Conservation (phyloP, 2,797 vertebrate species). For the Oreochromis mossambicus region DNA sequence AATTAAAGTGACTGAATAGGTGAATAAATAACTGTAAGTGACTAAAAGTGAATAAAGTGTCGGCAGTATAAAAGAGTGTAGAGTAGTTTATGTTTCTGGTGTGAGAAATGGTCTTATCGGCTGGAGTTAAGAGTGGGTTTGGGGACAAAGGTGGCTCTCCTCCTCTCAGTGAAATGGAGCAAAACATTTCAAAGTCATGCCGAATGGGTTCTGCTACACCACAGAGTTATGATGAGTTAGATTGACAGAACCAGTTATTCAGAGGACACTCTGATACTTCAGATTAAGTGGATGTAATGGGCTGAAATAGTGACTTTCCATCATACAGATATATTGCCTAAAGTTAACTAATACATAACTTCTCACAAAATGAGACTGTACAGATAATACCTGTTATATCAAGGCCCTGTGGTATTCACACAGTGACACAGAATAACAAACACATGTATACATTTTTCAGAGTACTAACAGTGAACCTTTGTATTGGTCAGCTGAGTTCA, state of each 20-base stretch:
- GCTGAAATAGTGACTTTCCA: neutral
- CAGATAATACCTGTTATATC: neutral
- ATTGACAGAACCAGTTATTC: rapidly evolving
- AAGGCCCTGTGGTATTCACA: neutral
- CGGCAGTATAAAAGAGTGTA: too few species aligned
- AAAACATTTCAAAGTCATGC: too few species aligned
- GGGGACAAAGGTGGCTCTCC: too few species aligned
- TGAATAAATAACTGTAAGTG: too few species aligned
- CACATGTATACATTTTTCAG: rapidly evolving
- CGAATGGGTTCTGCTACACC: neutral
- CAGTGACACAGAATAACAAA: neutral
- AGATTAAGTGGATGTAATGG: neutral
- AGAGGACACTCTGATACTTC: neutral
- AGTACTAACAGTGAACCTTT: neutral
- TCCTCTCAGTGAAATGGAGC: too few species aligned
- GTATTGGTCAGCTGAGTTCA: too few species aligned
- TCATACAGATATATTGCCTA: too few species aligned
- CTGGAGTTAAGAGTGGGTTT: too few species aligned
- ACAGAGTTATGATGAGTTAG: neutral
- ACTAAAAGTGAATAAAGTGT: too few species aligned
- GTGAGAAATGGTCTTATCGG: too few species aligned
- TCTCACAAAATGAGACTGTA: rapidly evolving
- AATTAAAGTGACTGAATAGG: too few species aligned
- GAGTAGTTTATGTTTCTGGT: too few species aligned
- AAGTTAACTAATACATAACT: neutral